Evolutionary conservation across 2,797 vertebrate genomes (phyloP).

Genomic region (Sebastes oblongus): DNA sequence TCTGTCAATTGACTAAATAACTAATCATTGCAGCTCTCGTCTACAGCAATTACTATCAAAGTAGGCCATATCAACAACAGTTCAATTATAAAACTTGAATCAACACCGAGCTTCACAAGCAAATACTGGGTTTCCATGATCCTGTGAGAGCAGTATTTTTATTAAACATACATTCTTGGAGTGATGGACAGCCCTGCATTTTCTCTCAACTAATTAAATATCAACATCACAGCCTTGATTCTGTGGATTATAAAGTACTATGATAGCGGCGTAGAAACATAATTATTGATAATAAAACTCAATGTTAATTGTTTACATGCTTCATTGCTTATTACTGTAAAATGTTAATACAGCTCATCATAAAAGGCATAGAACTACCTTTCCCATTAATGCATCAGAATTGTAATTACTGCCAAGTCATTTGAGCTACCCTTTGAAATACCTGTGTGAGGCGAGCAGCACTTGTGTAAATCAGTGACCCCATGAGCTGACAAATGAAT

Average conservation of each 20-base stretch:
- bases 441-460: constrained; percentile 1
- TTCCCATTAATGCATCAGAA: constrained; percentile 1
- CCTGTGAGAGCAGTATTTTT: background rate
- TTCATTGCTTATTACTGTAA: background rate
- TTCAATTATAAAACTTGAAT: background rate
- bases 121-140: background rate
- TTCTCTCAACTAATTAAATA: background rate
- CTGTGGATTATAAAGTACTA: background rate
- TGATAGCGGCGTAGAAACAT: background rate
- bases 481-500: constrained; percentile 39
- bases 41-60: background rate
- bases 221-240: background rate
- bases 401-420: constrained; percentile 30
- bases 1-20: background rate
- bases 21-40: background rate
- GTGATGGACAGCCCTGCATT: background rate
- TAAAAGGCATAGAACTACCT: background rate
- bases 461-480: constrained; percentile 41
- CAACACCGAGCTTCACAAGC: background rate
- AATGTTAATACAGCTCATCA: background rate
- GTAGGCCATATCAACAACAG: background rate
- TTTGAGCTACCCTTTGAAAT: constrained; percentile 30
- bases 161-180: background rate
- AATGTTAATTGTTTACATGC: background rate
- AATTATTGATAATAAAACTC: background rate